Evolutionary conservation across 2,797 vertebrate genomes (phyloP).

Genomic region (Neomorphus geoffroyi): DNA sequence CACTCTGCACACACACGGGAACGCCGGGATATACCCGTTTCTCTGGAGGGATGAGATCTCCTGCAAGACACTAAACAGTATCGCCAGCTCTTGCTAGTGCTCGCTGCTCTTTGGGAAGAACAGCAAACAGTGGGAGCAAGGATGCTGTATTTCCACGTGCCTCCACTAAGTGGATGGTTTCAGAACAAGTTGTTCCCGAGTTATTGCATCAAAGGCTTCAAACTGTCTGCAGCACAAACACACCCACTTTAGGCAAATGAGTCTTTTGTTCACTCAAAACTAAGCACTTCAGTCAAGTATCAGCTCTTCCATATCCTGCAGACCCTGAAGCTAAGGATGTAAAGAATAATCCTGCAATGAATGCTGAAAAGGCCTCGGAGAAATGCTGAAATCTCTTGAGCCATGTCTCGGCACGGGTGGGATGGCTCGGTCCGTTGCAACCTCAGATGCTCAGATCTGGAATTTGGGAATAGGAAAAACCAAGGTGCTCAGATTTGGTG

Average conservation of each 20-base stretch:
- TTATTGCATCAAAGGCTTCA: conserved; percentile 35
- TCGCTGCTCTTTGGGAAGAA: not conserved
- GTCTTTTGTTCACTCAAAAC: conserved; percentile 48
- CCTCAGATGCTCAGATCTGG: not conserved
- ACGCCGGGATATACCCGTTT: not conserved
- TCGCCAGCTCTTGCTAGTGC: not conserved
- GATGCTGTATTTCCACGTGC: not conserved
- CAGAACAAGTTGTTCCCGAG: conserved; percentile 30
- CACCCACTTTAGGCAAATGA: conserved; percentile 55
- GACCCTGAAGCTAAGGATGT: conserved; percentile 5
- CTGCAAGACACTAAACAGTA: not conserved
- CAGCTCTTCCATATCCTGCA: conserved; percentile 8
- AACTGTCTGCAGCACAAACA: conserved; percentile 55
- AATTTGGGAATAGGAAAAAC: not conserved
- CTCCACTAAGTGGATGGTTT: not conserved
- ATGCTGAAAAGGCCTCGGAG: conserved; percentile 14
- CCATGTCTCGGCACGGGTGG: not conserved
- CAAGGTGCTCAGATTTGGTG: not conserved
- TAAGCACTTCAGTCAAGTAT: conserved; percentile 43
- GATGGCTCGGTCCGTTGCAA: not conserved
- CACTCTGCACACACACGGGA: accelerated
- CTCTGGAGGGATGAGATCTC: not conserved
- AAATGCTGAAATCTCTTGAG: not conserved
- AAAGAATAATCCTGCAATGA: not conserved
- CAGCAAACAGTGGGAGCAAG: not conserved